phyloP scores from a whole-genome alignment of 2,797 vertebrate genomes.

The Rhinophrynus dorsalis region DNA sequence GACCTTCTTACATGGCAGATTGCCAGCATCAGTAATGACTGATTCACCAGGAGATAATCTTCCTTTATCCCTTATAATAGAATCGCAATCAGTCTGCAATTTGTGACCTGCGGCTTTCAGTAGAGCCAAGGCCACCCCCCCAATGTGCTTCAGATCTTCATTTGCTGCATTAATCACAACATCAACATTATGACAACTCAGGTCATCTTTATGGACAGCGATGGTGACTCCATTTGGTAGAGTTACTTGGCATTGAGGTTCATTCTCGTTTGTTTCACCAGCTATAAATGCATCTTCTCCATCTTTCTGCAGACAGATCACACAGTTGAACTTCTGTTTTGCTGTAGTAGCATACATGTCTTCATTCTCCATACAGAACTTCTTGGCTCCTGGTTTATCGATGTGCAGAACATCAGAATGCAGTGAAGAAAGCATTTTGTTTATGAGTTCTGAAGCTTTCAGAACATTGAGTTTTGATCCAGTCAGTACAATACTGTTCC shows the following conservation, averaged over 20 bases:
- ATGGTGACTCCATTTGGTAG: conserved; percentile 65
- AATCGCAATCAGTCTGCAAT: conserved; percentile 70
- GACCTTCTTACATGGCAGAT: conserved; percentile 74
- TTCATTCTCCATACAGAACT: conserved; percentile 68
- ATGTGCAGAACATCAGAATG: conserved; percentile 58
- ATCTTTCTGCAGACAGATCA: conserved; percentile 68
- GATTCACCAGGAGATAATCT: conserved; percentile 58
- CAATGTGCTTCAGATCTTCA: conserved; percentile 69
- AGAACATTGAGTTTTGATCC: conserved; percentile 69
- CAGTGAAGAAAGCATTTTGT: conserved; percentile 53
- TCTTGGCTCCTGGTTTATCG: conserved; percentile 77
- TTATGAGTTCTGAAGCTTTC: conserved; percentile 52
- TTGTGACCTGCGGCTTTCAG: conserved; percentile 71
- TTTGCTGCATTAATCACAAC: conserved; percentile 84
- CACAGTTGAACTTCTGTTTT: conserved; percentile 61
- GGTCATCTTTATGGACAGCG: conserved; percentile 67
- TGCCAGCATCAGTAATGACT: conserved; percentile 59
- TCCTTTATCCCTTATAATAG: conserved; percentile 52
- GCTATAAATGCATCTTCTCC: conserved; percentile 26
- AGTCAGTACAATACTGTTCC: conserved; percentile 63
- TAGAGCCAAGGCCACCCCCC: conserved; percentile 72
- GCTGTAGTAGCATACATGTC: conserved; percentile 49
- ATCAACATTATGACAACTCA: conserved; percentile 67
- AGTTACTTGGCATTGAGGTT: conserved; percentile 48
- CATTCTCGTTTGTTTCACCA: background rate